A percentile compares a stretch with the other conserved stretches of the same genome.
phyloP scores from a whole-genome alignment of 2,797 vertebrate species.

The Graptemys geographica region DNA sequence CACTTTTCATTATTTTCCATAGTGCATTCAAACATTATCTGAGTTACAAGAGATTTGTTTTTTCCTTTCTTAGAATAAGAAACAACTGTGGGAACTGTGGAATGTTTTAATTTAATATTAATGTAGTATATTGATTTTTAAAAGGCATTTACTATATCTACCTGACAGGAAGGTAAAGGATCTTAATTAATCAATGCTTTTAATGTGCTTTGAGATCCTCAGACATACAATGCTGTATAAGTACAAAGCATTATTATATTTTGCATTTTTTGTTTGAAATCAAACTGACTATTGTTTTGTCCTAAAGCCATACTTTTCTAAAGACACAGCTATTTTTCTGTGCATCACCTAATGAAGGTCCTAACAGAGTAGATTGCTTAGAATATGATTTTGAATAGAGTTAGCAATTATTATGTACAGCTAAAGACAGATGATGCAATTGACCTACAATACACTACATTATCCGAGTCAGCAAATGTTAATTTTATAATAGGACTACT shows the following conservation, averaged over 20 bases:
- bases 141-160: background rate
- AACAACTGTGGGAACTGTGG: background rate
- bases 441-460: background rate
- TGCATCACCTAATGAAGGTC: background rate
- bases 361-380: background rate
- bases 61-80: background rate
- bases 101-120: background rate
- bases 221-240: background rate
- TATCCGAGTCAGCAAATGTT: background rate
- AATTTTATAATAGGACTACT: background rate
- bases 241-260: background rate
- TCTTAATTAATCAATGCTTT: background rate
- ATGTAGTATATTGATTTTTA: background rate
- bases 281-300: background rate
- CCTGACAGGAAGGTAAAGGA: background rate
- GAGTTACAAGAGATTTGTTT: background rate
- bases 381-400: background rate
- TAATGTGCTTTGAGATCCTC: background rate
- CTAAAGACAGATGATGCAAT: background rate
- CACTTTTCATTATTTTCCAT: background rate
- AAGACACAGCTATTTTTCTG: background rate
- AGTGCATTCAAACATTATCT: background rate
- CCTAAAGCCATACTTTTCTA: background rate
- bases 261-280: background rate
- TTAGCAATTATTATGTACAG: background rate